A percentile compares a stretch with the other conserved stretches of the same genome.
These are phyloP conservation scores for Phyllostomus hastatus DNA, from an alignment of 2,113 vertebrate species.

Conservation along the genomic window DNA sequence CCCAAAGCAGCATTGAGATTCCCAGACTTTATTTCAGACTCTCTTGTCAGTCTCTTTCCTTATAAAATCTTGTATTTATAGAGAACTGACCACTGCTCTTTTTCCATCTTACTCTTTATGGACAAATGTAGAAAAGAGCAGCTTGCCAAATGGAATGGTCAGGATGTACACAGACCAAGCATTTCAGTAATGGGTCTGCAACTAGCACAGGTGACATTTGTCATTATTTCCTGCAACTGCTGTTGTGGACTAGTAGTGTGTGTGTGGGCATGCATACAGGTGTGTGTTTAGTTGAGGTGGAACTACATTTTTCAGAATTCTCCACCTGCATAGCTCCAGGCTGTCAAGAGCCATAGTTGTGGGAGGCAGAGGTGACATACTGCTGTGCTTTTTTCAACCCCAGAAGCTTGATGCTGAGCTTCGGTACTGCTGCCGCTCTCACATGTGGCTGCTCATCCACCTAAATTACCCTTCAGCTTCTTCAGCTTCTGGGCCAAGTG, in stretches of 20 bases:
- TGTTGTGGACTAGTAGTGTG: neutral
- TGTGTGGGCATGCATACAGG: neutral
- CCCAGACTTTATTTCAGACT: neutral
- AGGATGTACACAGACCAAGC: neutral
- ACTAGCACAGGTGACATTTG: neutral
- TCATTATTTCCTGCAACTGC: neutral
- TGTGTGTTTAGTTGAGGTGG: neutral
- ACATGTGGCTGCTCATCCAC: accelerated
- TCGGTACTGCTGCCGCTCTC: neutral
- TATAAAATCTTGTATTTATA: neutral
- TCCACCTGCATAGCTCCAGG: neutral
- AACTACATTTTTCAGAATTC: neutral
- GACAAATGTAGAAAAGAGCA: neutral
- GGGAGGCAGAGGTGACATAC: accelerated
- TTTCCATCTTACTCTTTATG: neutral
- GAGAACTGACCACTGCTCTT: neutral
- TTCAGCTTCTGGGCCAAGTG: neutral
- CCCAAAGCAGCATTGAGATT: neutral
- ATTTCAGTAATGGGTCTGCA: neutral
- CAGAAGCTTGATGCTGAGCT: neutral
- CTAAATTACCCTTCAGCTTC: neutral
- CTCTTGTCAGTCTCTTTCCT: neutral
- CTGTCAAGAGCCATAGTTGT: neutral
- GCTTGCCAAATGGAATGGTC: neutral
- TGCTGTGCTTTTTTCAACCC: neutral